phyloP scores from a whole-genome alignment of 1,140 invertebrate species.

The Camponotus vicinus region DNA sequence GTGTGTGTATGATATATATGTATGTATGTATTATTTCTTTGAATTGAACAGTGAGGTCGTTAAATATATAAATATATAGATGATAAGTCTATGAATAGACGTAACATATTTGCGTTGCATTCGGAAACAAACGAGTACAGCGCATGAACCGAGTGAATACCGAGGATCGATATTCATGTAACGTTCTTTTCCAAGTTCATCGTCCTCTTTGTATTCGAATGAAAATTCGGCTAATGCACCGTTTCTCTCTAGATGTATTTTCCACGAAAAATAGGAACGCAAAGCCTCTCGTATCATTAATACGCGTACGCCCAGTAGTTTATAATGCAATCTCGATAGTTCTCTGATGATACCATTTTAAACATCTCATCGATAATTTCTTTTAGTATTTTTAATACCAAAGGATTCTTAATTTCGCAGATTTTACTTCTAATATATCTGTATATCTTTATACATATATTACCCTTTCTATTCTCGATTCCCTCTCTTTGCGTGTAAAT shows the following conservation, averaged over 20 bases:
- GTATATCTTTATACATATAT: not conserved
- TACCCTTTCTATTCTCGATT: not conserved
- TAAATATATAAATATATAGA: no score
- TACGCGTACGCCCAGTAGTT: not conserved
- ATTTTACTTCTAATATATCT: not conserved
- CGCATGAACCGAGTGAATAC: conserved; percentile 67
- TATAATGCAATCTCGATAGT: not conserved
- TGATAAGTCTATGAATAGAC: no score
- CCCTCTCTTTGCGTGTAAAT: not conserved
- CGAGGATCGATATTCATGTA: conserved; percentile 70
- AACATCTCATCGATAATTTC: not conserved
- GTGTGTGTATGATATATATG: no score
- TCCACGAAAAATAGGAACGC: not conserved
- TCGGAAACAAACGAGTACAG: conserved; percentile 24
- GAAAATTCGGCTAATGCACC: conserved; percentile 47
- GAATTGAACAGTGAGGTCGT: no score
- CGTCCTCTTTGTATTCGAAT: conserved; percentile 59
- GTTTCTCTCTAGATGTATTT: conserved; percentile 5
- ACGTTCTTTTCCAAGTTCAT: conserved; percentile 69
- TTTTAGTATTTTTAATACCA: not conserved
- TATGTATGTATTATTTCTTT: no score
- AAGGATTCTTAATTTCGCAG: not conserved
- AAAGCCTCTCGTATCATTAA: not conserved
- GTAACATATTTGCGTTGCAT: not conserved
- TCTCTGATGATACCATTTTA: not conserved